These are phyloP conservation scores for Zootermopsis nevadensis DNA, from an alignment of 2,888 invertebrate genomes.

Conservation along the genomic window DNA sequence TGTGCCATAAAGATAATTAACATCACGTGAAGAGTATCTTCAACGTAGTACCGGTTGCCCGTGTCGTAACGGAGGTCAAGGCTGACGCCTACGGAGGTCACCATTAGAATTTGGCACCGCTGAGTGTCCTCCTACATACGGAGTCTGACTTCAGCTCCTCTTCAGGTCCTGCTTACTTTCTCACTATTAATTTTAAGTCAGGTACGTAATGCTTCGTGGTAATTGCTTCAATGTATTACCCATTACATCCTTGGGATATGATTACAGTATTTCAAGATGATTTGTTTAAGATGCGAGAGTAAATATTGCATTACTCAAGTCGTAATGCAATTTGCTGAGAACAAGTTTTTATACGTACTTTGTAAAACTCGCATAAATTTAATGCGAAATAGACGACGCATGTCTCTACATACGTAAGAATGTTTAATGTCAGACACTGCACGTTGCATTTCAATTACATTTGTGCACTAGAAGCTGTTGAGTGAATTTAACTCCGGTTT, in stretches of 20 bases:
- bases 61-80: not conserved
- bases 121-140: not conserved
- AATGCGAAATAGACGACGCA: too few relatives aligned
- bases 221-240: not conserved
- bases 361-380: too few relatives aligned
- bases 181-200: not conserved
- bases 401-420: too few relatives aligned
- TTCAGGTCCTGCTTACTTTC: not conserved
- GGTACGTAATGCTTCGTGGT: conserved; percentile 3
- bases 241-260: not conserved
- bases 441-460: too few relatives aligned
- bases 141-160: not conserved
- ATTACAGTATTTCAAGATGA: not conserved
- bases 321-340: not conserved
- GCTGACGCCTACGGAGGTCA: conserved; percentile 8
- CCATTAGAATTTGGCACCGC: not conserved
- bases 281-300: not conserved
- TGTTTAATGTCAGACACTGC: too few relatives aligned
- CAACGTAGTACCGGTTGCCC: not conserved
- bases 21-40: not conserved
- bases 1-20: conserved; percentile 5
- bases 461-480: too few relatives aligned
- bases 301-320: not conserved
- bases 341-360: not conserved
- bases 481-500: too few relatives aligned